A percentile compares a stretch with the other conserved stretches of the same genome.
phyloP scores from a whole-genome alignment of 1,140 invertebrate species.

The Neodiprion pinetum region DNA sequence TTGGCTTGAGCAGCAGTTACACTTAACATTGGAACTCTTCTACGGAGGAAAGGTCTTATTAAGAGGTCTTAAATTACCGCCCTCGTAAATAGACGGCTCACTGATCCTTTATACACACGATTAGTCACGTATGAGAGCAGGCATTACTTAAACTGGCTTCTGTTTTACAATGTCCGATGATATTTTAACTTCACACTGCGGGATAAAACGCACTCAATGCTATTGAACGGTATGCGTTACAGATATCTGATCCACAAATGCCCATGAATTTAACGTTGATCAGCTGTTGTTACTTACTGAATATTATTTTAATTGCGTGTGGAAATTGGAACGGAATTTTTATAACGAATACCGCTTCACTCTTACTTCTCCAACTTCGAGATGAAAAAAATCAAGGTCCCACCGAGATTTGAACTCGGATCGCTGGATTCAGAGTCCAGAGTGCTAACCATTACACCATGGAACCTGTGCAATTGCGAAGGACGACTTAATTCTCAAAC shows the following conservation, averaged over 20 bases:
- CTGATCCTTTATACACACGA: too few species aligned
- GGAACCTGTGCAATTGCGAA: neutral
- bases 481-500: neutral
- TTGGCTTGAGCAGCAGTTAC: neutral
- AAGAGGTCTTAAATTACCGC: neutral
- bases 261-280: too few species aligned
- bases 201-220: too few species aligned
- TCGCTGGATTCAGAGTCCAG: constrained; percentile 83
- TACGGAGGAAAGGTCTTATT: neutral
- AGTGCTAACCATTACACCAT: constrained; percentile 75
- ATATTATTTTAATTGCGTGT: too few species aligned
- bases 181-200: neutral
- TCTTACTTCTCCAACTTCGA: too few species aligned
- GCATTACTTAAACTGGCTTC: neutral
- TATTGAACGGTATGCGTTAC: too few species aligned
- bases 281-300: too few species aligned
- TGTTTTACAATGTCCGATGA: neutral
- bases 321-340: too few species aligned
- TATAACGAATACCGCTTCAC: too few species aligned
- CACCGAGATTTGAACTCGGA: constrained; percentile 74
- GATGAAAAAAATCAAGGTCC: constrained; percentile 47
- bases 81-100: neutral
- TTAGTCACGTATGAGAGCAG: neutral
- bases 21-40: neutral
- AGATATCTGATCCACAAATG: too few species aligned